Conservation (phyloP, 2,797 vertebrate species). For the Toxotes lorentzi region DNA sequence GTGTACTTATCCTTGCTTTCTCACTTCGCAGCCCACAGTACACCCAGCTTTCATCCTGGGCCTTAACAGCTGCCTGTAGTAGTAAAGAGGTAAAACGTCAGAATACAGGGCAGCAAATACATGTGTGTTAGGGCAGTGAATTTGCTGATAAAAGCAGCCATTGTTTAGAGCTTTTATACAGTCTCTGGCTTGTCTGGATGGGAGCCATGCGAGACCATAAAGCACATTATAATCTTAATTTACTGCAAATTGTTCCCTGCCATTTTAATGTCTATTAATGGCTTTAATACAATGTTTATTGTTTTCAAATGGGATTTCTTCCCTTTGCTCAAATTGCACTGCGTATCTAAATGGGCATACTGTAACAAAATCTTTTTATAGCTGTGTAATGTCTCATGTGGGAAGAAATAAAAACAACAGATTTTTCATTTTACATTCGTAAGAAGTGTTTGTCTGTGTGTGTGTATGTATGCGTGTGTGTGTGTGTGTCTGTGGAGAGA, state of each 20-base stretch:
- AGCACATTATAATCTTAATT: slow-evolving; percentile 78
- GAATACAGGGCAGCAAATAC: slow-evolving; percentile 57
- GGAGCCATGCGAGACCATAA: slow-evolving; percentile 70
- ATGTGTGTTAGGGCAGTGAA: slow-evolving; percentile 45
- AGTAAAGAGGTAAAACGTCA: slow-evolving; percentile 66
- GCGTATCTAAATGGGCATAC: slow-evolving; percentile 69
- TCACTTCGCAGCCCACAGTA: slow-evolving; percentile 22
- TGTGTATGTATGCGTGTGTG: slow-evolving; percentile 25
- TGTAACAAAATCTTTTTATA: slow-evolving; percentile 79
- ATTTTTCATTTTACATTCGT: slow-evolving; percentile 71
- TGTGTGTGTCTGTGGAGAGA: slow-evolving; percentile 60
- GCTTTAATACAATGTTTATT: slow-evolving; percentile 78
- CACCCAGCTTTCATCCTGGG: slow-evolving; percentile 43
- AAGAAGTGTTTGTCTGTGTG: slow-evolving; percentile 48
- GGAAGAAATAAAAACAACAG: slow-evolving; percentile 77
- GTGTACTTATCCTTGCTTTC: slow-evolving; percentile 23
- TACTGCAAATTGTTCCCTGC: slow-evolving; percentile 76
- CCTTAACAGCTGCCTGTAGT: slow-evolving; percentile 58
- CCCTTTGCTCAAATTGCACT: slow-evolving; percentile 59
- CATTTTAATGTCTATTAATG: slow-evolving; percentile 77
- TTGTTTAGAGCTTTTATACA: slow-evolving; percentile 73
- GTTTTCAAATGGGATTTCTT: slow-evolving; percentile 74
- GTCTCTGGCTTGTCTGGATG: slow-evolving; percentile 64
- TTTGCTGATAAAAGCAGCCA: slow-evolving; percentile 66
- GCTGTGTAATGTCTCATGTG: slow-evolving; percentile 76